Evolutionary conservation across 2,888 invertebrate genomes (phyloP).

Genomic region (Prosopocoilus inquinatus): DNA sequence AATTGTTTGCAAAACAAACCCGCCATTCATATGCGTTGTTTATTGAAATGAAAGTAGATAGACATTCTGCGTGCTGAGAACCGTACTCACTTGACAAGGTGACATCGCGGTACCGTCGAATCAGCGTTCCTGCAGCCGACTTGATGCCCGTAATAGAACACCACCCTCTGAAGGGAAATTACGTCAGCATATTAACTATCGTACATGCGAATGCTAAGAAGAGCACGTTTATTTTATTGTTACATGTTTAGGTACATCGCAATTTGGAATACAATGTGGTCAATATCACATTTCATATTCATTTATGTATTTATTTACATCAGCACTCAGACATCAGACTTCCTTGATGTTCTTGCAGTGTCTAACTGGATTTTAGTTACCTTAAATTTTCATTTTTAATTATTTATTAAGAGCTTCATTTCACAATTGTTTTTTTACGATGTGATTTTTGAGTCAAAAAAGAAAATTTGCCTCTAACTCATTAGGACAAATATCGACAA

Average conservation of each 20-base stretch:
- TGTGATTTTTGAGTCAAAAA: too few species aligned
- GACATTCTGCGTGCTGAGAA: slow-evolving; percentile 3
- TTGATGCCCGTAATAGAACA: slow-evolving; percentile 29
- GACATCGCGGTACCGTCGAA: slow-evolving; percentile 29
- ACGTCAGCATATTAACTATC: slow-evolving; percentile 42
- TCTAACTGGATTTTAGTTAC: too few species aligned
- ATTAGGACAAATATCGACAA: too few species aligned
- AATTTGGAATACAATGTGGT: too few species aligned
- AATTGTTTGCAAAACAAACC: neutral
- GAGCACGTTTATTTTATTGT: slow-evolving; percentile 24
- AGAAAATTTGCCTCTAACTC: too few species aligned
- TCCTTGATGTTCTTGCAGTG: too few species aligned
- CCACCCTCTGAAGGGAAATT: slow-evolving; percentile 40
- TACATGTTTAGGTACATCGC: neutral
- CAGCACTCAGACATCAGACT: too few species aligned
- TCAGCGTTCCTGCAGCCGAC: slow-evolving; percentile 34
- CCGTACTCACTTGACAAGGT: slow-evolving; percentile 27
- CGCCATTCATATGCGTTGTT: slow-evolving; percentile 1
- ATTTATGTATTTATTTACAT: too few species aligned
- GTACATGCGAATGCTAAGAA: slow-evolving; percentile 21
- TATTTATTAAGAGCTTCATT: too few species aligned
- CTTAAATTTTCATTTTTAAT: too few species aligned
- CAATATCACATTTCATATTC: too few species aligned
- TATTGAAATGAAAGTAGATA: slow-evolving; percentile 4
- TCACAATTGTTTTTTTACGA: too few species aligned